These are phyloP conservation scores for Chrysomela aeneicollis DNA, from an alignment of 2,888 invertebrate species.

Conservation along the genomic window DNA sequence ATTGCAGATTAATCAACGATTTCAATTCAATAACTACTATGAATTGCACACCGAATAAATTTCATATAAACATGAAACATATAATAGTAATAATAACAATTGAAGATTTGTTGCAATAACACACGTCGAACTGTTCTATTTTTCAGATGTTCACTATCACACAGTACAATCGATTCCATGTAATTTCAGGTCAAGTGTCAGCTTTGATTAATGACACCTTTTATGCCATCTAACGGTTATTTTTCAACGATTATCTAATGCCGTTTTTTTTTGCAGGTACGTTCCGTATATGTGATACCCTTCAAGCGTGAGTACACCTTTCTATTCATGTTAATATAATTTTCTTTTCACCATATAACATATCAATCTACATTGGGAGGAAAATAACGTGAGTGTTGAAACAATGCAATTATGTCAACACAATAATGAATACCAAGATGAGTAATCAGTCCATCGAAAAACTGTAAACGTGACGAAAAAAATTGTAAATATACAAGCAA, in stretches of 20 bases:
- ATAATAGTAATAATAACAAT: not conserved
- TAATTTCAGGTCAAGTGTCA: slow-evolving; percentile 4
- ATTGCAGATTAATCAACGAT: not conserved
- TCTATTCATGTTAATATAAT: slow-evolving; percentile 16
- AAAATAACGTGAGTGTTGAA: not conserved
- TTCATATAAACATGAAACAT: not conserved
- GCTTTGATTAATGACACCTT: slow-evolving; percentile 30
- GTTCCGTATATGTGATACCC: slow-evolving; percentile 28
- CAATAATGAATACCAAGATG: too few species aligned
- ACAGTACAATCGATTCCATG: not conserved
- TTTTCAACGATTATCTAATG: slow-evolving; percentile 32
- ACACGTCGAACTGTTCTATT: not conserved
- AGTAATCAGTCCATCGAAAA: too few species aligned
- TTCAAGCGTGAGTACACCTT: slow-evolving; percentile 31
- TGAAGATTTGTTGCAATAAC: too few species aligned
- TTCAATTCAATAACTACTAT: not conserved
- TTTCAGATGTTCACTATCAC: not conserved
- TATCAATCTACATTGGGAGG: slow-evolving; percentile 18
- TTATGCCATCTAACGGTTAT: slow-evolving; percentile 28
- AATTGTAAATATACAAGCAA: too few species aligned
- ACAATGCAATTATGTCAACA: slow-evolving; percentile 2
- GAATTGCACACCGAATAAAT: not conserved
- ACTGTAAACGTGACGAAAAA: too few species aligned
- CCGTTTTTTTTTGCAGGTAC: slow-evolving; percentile 44
- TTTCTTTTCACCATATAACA: slow-evolving; percentile 14